Evolutionary conservation across 2,113 vertebrate species (phyloP).

Genomic region (Gasterosteus nipponicus): DNA sequence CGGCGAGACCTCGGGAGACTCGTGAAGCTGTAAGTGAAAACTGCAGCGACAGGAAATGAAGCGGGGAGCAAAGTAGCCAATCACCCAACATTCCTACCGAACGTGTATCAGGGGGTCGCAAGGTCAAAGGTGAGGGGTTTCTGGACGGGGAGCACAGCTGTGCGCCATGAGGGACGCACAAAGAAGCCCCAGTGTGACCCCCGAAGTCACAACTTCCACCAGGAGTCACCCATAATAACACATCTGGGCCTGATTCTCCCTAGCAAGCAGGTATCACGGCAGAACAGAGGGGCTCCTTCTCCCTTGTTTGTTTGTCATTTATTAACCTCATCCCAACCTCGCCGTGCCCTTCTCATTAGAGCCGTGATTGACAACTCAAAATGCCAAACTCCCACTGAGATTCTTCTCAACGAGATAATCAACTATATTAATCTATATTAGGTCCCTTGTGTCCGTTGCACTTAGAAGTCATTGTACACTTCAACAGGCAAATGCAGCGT

Average conservation of each 20-base stretch:
- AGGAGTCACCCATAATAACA: constrained; percentile 77
- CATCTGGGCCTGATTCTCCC: constrained; percentile 82
- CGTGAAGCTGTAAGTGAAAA: constrained; percentile 53
- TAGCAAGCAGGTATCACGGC: constrained; percentile 68
- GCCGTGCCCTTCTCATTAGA: constrained; percentile 65
- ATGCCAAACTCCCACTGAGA: constrained; percentile 30
- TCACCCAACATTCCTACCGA: constrained; percentile 73
- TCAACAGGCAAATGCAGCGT: neutral
- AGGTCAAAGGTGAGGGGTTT: constrained; percentile 73
- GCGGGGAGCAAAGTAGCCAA: constrained; percentile 74
- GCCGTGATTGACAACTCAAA: constrained; percentile 77
- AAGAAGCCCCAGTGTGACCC: constrained; percentile 69
- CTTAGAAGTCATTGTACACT: constrained; percentile 8
- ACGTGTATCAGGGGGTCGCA: constrained; percentile 67
- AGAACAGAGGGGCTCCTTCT: constrained; percentile 73
- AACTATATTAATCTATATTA: neutral
- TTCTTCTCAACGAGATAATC: neutral
- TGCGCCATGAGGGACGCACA: constrained; percentile 75
- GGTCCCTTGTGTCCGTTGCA: constrained; percentile 1
- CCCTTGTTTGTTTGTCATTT: constrained; percentile 82
- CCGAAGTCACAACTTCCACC: constrained; percentile 62
- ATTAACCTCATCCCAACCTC: constrained; percentile 74
- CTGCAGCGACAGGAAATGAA: constrained; percentile 78
- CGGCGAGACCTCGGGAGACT: constrained; percentile 46
- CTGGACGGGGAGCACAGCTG: constrained; percentile 77